phyloP scores from a whole-genome alignment of 2,888 invertebrate genomes.

The Euproctis similis region DNA sequence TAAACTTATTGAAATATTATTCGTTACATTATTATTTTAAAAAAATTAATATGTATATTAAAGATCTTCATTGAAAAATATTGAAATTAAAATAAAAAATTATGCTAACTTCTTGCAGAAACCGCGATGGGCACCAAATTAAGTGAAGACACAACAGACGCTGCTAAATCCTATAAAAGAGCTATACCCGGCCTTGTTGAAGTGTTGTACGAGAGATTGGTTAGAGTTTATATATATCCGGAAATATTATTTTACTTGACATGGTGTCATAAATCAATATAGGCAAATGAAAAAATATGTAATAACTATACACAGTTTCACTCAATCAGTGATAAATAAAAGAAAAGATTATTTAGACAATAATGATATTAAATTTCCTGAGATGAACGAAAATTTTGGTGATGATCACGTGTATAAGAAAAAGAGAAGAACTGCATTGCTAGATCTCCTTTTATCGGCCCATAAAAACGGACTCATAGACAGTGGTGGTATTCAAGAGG shows the following conservation, averaged over 20 bases:
- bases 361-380: constrained; percentile 14
- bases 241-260: constrained; percentile 68
- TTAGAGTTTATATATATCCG: constrained; percentile 74
- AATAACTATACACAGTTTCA: constrained; percentile 49
- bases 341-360: constrained; percentile 24
- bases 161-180: constrained; percentile 66
- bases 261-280: constrained; percentile 58
- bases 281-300: constrained; percentile 52
- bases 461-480: constrained; percentile 65
- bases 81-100: background rate
- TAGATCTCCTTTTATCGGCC: constrained; percentile 70
- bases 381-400: constrained; percentile 19
- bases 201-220: constrained; percentile 43
- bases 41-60: no score
- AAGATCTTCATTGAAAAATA: no score
- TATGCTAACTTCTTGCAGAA: constrained; percentile 38
- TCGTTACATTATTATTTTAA: no score
- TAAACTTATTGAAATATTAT: no score
- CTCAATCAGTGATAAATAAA: constrained; percentile 50
- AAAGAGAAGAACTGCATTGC: constrained; percentile 71
- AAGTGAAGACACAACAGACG: constrained; percentile 39
- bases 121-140: constrained; percentile 82
- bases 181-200: constrained; percentile 66
- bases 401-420: constrained; percentile 33
- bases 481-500: constrained; percentile 73